These are phyloP conservation scores for Microctenopoma lineatum DNA, from an alignment of 2,797 vertebrate genomes.

Conservation along the genomic window DNA sequence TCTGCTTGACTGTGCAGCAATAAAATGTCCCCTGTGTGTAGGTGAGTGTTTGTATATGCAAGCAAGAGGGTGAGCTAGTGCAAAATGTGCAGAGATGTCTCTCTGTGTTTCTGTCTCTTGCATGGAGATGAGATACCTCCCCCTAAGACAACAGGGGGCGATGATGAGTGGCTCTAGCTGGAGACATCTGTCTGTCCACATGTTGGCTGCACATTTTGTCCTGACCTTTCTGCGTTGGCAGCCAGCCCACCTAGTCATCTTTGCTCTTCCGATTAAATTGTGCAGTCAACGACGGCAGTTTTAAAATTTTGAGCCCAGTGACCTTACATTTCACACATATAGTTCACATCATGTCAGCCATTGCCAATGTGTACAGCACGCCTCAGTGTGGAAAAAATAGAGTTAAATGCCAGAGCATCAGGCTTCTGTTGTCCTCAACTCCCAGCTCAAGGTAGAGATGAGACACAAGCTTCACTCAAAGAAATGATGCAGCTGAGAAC, in stretches of 20 bases:
- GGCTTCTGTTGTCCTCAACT: conserved; percentile 41
- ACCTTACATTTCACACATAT: conserved; percentile 14
- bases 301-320: conserved; percentile 5
- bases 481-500: no score
- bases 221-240: conserved; percentile 60
- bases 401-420: conserved; percentile 30
- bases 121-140: conserved; percentile 7
- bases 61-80: not conserved
- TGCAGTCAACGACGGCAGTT: conserved; percentile 31
- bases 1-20: conserved; percentile 46
- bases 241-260: conserved; percentile 24
- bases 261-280: conserved; percentile 19
- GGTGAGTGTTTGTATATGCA: conserved; percentile 38
- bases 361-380: conserved; percentile 12
- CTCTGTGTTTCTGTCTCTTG: conserved; percentile 20
- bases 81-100: conserved; percentile 27
- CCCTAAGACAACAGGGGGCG: conserved; percentile 45
- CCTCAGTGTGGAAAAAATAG: conserved; percentile 12
- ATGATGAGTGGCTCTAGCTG: conserved; percentile 28
- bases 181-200: conserved; percentile 53
- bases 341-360: conserved; percentile 7
- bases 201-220: conserved; percentile 64
- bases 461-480: conserved; percentile 22
- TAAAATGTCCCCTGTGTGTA: conserved; percentile 45
- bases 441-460: conserved; percentile 31